phyloP scores from a whole-genome alignment of 2,888 invertebrate genomes.

The Diadegma fenestrale region DNA sequence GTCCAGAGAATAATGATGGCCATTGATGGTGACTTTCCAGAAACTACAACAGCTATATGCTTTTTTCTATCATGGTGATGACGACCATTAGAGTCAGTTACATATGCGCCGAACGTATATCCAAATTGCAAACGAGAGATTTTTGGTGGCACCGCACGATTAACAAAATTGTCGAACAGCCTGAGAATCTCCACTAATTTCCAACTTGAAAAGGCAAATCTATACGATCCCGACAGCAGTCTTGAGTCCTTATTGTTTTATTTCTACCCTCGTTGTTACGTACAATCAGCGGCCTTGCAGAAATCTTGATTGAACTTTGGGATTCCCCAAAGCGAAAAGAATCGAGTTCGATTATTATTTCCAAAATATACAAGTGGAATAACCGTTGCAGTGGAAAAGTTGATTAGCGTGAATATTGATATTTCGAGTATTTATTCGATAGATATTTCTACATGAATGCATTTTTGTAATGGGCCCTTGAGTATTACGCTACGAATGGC shows the following conservation, averaged over 20 bases:
- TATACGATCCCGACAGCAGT: background rate
- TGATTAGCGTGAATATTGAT: background rate
- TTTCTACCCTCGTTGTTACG: background rate
- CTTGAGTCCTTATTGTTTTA: background rate
- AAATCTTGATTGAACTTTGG: no score
- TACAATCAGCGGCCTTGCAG: background rate
- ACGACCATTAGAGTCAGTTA: background rate
- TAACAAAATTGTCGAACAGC: no score
- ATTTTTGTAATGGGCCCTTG: background rate
- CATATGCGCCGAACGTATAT: background rate
- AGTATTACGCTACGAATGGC: background rate
- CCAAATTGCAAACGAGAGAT: background rate
- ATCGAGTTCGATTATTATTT: background rate
- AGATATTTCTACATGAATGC: background rate
- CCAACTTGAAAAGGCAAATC: background rate
- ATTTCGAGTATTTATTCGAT: background rate
- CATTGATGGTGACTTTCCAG: background rate
- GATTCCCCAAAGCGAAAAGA: background rate
- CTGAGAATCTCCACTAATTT: no score
- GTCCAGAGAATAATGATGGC: background rate
- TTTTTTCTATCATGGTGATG: background rate
- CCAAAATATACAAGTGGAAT: background rate
- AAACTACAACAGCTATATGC: no score
- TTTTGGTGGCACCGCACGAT: no score
- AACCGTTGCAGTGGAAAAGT: background rate